Percentiles rank a stretch among this genome's conserved stretches.
Conservation (phyloP, 2,888 invertebrate genomes). For the Nipponacmea schrenckii region DNA sequence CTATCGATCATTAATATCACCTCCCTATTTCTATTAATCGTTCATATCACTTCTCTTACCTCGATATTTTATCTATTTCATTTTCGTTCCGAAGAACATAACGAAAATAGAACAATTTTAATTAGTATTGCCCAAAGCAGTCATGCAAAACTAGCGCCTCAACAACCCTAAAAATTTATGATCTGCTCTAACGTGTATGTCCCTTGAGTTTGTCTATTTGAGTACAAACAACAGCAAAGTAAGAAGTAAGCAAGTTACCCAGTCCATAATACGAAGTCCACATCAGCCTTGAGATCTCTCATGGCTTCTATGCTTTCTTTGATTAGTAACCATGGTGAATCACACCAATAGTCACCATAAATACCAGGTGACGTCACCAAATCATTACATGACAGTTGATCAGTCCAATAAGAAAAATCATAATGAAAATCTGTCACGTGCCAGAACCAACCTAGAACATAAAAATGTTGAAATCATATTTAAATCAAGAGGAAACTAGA, state of each 20-base stretch:
- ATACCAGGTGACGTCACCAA: slow-evolving; percentile 67
- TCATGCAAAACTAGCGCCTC: no score
- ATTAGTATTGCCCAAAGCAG: no score
- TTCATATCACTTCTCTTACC: no score
- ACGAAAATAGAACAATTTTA: no score
- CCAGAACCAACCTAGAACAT: slow-evolving; percentile 58
- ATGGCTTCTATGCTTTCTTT: slow-evolving; percentile 88
- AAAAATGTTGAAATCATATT: no score
- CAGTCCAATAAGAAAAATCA: slow-evolving; percentile 54
- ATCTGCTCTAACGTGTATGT: neutral
- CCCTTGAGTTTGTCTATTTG: neutral
- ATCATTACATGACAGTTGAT: slow-evolving; percentile 45
- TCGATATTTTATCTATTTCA: no score
- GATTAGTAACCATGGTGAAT: slow-evolving; percentile 88
- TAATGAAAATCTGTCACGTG: slow-evolving; percentile 65
- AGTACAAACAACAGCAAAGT: neutral
- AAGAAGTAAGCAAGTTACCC: slow-evolving; percentile 74
- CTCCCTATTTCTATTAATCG: no score
- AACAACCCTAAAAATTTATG: neutral
- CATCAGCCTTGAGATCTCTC: slow-evolving; percentile 84
- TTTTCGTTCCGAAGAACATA: no score
- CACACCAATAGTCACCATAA: slow-evolving; percentile 85
- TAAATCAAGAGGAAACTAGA: no score
- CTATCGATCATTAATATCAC: no score
- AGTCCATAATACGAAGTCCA: slow-evolving; percentile 95